Base-by-base conservation (phyloP, 2,888 invertebrate genomes). In the Chrysina gloriosa region DNA sequence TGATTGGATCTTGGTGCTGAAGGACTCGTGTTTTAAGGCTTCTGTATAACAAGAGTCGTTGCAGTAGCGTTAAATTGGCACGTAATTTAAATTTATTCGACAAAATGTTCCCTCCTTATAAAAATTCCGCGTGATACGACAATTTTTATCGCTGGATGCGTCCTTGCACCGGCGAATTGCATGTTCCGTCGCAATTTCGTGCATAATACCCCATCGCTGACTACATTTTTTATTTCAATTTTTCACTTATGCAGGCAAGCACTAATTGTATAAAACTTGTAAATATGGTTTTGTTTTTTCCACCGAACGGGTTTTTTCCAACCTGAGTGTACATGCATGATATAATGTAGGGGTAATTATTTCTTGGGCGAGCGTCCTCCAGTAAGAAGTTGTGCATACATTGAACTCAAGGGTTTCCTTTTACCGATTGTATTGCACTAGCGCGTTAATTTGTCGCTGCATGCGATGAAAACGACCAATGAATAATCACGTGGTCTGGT, bases 231-330 rank as follows among this genome's bases (percentile, higher is more conserved):
- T 50, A 2, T 50, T 23, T 25, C 6, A 31, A 14, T 31, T 31
- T 52, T 52, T 52, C 52, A 31, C 31, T 31, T 52, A 19, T 7
- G 31, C 9, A 3, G 19, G 31, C 31, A 16, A 27, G 16, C 19
- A 31, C 31, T 52, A 52, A 52, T 52, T 52, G 31, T 19, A 11
- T 52, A 31, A 52, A 52, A 19, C 52, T 52, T 52, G 52, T 52
- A 52, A 52, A 52, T 52, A 52, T 16, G 11, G 31, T 31, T 31
- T 52, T 31, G 16, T 52, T 21, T 52, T 52, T 52, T n/a, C 19
- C 19, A n/a, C 45, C 7, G 45, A 9, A 9, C 4, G 9, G 6
- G 19, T 45, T 45, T 19, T 7, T 4, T 2, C 9, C n/a, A 45
- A 14, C 16, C 7, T 45, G 9, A 7, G 19, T 21, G 9, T 6